Evolutionary conservation across 1,140 invertebrate genomes (phyloP).

Genomic region (Caerostris darwini): DNA sequence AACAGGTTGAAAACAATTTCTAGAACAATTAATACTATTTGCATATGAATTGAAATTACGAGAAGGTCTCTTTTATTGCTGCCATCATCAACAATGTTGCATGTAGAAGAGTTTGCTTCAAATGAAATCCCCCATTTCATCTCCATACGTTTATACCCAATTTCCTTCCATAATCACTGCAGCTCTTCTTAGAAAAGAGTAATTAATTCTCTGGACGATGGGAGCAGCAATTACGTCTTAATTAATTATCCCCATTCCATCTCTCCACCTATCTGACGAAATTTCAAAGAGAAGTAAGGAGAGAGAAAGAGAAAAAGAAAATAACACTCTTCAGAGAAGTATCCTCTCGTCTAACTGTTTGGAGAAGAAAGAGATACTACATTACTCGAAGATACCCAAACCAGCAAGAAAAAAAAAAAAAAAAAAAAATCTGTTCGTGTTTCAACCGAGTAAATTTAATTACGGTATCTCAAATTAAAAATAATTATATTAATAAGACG

Average conservation of each 20-base stretch:
- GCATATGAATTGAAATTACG: no score
- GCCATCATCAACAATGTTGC: no score
- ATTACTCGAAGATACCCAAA: not conserved
- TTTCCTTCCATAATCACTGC: not conserved
- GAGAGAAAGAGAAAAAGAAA: not conserved
- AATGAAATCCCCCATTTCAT: no score
- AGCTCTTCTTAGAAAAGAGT: not conserved
- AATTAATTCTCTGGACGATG: constrained; percentile 16
- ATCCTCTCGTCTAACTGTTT: not conserved
- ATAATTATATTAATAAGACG: constrained; percentile 31
- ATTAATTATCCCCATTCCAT: not conserved
- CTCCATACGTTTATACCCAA: no score
- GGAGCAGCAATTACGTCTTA: not conserved
- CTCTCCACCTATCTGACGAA: not conserved
- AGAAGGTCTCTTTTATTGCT: no score
- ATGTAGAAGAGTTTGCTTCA: no score
- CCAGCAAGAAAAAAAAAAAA: no score
- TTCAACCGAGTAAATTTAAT: constrained; percentile 40
- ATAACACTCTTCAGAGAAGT: not conserved
- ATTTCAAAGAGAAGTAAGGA: not conserved
- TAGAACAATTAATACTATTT: no score
- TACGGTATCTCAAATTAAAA: constrained; percentile 45
- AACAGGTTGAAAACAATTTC: no score
- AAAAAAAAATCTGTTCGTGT: not conserved
- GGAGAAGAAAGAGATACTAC: not conserved